Conservation (phyloP, 2,888 invertebrate species). For the Isotomurus palustris region DNA sequence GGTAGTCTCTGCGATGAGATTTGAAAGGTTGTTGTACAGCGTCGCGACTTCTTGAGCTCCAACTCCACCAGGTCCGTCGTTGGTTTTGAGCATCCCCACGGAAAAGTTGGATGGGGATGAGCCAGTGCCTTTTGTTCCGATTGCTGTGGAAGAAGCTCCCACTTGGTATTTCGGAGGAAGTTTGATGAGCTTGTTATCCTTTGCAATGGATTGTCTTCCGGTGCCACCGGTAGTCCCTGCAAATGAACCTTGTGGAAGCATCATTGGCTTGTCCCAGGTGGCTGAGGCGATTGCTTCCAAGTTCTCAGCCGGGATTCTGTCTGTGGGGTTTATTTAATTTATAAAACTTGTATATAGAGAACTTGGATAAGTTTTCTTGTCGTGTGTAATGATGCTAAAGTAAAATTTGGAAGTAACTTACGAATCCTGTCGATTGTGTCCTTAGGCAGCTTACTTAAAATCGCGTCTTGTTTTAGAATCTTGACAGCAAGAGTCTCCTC, state of each 20-base stretch:
- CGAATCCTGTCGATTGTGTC: constrained; percentile 36
- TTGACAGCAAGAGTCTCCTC: constrained; percentile 40
- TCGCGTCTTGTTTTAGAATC: constrained; percentile 35
- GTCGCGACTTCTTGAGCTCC: constrained; percentile 22
- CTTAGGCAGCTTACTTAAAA: constrained; percentile 32
- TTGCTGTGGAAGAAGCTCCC: no score
- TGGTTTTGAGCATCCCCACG: not conserved
- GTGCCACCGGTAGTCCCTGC: not conserved
- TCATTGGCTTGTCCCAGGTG: constrained; percentile 21
- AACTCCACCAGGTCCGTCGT: no score
- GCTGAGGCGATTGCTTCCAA: constrained; percentile 31
- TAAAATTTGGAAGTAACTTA: constrained; percentile 11
- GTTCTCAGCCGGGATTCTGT: constrained; percentile 34
- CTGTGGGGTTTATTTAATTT: constrained; percentile 7
- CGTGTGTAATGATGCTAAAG: not conserved
- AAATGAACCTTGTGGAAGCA: constrained; percentile 15
- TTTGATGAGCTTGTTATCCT: not conserved
- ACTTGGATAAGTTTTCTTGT: not conserved
- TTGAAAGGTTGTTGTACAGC: constrained; percentile 29
- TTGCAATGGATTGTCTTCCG: not conserved
- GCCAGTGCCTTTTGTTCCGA: no score
- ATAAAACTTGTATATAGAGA: not conserved
- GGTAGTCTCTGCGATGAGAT: constrained; percentile 23
- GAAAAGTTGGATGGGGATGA: no score
- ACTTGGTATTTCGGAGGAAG: not conserved